Evolutionary conservation across 2,888 invertebrate species (phyloP), one percentile per base, ranked within the genome.

Genomic region (Synanthedon andrenaeformis): DNA sequence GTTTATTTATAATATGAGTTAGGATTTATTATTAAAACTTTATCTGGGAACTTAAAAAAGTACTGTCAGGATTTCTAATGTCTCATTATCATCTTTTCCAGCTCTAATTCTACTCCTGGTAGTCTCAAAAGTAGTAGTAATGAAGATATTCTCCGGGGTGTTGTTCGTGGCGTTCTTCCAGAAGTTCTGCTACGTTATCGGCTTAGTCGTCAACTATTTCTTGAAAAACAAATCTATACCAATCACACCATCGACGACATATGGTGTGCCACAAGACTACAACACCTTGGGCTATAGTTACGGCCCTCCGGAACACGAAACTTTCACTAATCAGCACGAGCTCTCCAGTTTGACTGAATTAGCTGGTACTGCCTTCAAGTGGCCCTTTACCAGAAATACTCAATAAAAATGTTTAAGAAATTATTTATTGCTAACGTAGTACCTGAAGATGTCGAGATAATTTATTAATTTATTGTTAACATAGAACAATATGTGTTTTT

Each of bases 211-310:
- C n/a, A 81, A 74, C 55, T 74, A 79, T 58, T 75, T 76, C 59
- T 69, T 86, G 70, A 82, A 74, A 62, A 72, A 60, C 59, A 74
- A 74, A 57, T 51, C 62, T 5, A 35, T 12, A 17, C 49, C 45
- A 6, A 8, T 19, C 49, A 49, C 8, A 17, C 49, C 49, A 3
- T 23, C 17, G 12, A 41, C 2, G 2, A 12, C 68, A 50, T 83
- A 84, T 49, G 82, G 81, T 0, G 65, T 74, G 3, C 83, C 83
- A 0, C 67, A 73, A 4, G 81, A 81, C 4, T 86, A 86, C 54
- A 83, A 86, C 53, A 86, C 85, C 0, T 64, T 86, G 1, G 83
- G 86, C 1, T 86, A 85, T 59, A 84, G 71, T 53, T 85, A 85
- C n/a, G 84, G 82, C 0, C 73, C 81, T 0, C 76, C 82, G 0